phyloP scores from a whole-genome alignment of 2,888 invertebrate genomes.

The Cistogaster globosa region DNA sequence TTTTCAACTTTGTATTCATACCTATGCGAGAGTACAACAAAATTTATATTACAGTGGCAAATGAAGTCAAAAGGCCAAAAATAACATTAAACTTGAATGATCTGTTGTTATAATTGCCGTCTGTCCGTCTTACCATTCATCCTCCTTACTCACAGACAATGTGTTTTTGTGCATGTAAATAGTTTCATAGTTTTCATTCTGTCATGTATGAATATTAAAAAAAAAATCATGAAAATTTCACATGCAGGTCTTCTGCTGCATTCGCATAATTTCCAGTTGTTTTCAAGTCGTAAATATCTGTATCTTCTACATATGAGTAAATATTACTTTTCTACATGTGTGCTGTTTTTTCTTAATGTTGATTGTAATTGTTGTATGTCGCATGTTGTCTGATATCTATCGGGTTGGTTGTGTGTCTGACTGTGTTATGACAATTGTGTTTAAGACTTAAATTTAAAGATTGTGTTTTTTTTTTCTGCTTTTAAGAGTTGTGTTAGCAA shows the following conservation, averaged over 20 bases:
- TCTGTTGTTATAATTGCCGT: slow-evolving; percentile 36
- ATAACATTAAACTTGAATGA: slow-evolving; percentile 69
- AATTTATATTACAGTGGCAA: slow-evolving; percentile 66
- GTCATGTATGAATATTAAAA: slow-evolving; percentile 30
- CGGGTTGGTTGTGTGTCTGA: background rate
- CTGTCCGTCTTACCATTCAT: slow-evolving; percentile 4
- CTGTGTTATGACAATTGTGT: slow-evolving; percentile 67
- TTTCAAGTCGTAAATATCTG: slow-evolving; percentile 7
- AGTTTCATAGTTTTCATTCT: slow-evolving; percentile 44
- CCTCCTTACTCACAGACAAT: background rate
- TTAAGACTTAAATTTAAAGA: slow-evolving; percentile 48
- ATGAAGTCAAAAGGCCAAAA: slow-evolving; percentile 67
- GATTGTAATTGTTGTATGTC: slow-evolving; percentile 34
- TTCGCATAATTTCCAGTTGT: slow-evolving; percentile 45
- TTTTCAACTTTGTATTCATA: slow-evolving; percentile 35
- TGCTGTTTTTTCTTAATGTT: background rate
- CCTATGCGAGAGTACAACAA: background rate
- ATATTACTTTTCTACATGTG: background rate
- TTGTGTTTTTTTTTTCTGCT: slow-evolving; percentile 26
- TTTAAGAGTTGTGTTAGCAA: slow-evolving; percentile 46
- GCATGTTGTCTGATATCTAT: slow-evolving; percentile 38
- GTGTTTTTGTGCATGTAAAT: slow-evolving; percentile 18
- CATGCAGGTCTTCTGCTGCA: slow-evolving; percentile 22
- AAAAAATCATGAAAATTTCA: slow-evolving; percentile 31
- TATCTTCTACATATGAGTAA: background rate